phyloP scores from a whole-genome alignment of 2,113 vertebrate species.

The Melanotaenia duboulayi region DNA sequence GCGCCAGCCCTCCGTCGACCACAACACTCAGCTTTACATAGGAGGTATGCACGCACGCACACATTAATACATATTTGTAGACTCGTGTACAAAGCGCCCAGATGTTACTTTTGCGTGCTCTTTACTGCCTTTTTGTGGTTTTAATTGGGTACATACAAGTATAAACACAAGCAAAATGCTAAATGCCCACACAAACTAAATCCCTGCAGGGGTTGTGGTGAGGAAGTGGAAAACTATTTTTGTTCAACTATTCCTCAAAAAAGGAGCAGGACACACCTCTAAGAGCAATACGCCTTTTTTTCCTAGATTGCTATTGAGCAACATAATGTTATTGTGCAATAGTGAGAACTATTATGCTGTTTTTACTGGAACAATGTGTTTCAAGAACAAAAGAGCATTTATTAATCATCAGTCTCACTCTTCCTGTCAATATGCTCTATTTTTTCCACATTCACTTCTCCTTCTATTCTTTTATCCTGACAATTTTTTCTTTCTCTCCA shows the following conservation, averaged over 20 bases:
- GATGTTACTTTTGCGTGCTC: constrained; percentile 7
- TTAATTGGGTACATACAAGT: background rate
- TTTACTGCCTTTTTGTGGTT: constrained; percentile 23
- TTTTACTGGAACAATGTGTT: background rate
- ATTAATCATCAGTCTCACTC: background rate
- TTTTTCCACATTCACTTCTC: no score
- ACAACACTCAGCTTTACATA: constrained; percentile 93
- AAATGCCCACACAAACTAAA: background rate
- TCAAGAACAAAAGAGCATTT: constrained; percentile 5
- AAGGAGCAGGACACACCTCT: background rate
- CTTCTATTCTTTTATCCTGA: background rate
- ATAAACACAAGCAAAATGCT: constrained; percentile 4
- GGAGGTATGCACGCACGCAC: constrained; percentile 85
- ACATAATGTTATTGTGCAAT: constrained; percentile 20
- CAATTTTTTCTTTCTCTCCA: background rate
- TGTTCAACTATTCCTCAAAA: constrained; percentile 34
- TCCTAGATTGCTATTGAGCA: constrained; percentile 7
- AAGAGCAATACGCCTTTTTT: constrained; percentile 12
- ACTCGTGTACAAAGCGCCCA: background rate
- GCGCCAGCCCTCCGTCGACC: constrained; percentile 89
- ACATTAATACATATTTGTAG: background rate
- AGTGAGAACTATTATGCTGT: background rate
- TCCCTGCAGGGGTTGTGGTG: constrained; percentile 35
- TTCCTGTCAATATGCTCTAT: background rate
- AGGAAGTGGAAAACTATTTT: constrained; percentile 39